Conservation (phyloP, 2,113 vertebrate species). For the Myrmecobius fasciatus region DNA sequence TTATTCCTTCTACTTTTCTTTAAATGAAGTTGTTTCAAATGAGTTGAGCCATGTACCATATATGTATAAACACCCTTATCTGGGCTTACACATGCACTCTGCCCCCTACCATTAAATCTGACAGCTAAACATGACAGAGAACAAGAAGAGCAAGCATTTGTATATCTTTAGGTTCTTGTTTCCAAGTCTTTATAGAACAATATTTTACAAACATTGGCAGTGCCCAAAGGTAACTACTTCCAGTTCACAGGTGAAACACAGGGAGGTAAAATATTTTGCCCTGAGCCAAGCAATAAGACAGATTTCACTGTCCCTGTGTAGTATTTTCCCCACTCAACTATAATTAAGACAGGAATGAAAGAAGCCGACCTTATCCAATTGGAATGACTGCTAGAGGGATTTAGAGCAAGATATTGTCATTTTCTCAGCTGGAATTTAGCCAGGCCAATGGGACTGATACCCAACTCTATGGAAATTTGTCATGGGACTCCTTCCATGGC, state of each 20-base stretch:
- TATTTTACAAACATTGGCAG: background rate
- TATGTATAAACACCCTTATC: background rate
- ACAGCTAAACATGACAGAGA: background rate
- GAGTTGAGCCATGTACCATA: background rate
- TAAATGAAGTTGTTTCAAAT: background rate
- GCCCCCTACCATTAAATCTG: background rate
- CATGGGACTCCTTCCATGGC: background rate
- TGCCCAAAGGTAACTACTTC: slow-evolving; percentile 3
- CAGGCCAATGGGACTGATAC: background rate
- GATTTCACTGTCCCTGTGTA: slow-evolving; percentile 1
- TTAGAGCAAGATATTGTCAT: background rate
- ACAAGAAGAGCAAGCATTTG: background rate
- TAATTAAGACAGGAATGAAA: slow-evolving; percentile 21
- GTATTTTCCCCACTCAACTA: background rate
- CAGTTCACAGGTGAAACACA: slow-evolving; percentile 8
- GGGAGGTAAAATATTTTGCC: slow-evolving; percentile 15
- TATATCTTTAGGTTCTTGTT: background rate
- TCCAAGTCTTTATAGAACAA: slow-evolving; percentile 23
- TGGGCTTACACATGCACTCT: background rate
- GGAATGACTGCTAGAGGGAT: background rate
- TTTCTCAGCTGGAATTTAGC: background rate
- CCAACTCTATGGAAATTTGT: background rate
- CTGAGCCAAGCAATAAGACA: background rate
- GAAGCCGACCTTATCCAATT: background rate
- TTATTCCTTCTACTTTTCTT: background rate